Evolutionary conservation across 2,797 vertebrate genomes (phyloP).

Genomic region (Ceryle rudis): DNA sequence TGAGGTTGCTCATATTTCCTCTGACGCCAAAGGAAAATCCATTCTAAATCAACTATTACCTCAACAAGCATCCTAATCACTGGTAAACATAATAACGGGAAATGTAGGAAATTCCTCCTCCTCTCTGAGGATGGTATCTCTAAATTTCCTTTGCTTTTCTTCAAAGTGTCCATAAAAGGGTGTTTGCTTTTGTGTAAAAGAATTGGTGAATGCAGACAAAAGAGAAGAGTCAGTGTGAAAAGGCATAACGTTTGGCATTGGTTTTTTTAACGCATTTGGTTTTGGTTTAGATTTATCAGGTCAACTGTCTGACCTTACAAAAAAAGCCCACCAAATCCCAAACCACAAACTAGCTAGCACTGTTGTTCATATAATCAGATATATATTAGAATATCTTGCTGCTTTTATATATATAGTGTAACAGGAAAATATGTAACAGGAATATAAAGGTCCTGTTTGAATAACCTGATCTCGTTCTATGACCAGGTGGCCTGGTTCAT

Average conservation of each 20-base stretch:
- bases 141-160: background rate
- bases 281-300: background rate
- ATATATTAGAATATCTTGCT: background rate
- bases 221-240: background rate
- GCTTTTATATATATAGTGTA: rapidly evolving
- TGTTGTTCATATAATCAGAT: background rate
- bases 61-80: background rate
- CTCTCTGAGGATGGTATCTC: background rate
- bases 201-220: rapidly evolving
- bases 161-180: background rate
- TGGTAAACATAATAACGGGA: background rate
- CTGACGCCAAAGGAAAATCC: background rate
- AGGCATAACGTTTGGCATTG: rapidly evolving
- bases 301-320: background rate
- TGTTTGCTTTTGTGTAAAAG: background rate
- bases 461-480: too few relatives aligned
- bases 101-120: background rate
- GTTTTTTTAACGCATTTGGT: background rate
- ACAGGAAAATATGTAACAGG: background rate
- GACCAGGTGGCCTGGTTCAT: too few relatives aligned
- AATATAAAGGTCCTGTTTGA: background rate
- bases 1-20: background rate
- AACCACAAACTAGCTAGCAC: background rate
- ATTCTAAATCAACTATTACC: background rate
- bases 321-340: background rate